Percentiles rank a stretch among this genome's conserved stretches.
Conservation (phyloP, 2,888 invertebrate genomes). For the Cheilosia pagana region DNA sequence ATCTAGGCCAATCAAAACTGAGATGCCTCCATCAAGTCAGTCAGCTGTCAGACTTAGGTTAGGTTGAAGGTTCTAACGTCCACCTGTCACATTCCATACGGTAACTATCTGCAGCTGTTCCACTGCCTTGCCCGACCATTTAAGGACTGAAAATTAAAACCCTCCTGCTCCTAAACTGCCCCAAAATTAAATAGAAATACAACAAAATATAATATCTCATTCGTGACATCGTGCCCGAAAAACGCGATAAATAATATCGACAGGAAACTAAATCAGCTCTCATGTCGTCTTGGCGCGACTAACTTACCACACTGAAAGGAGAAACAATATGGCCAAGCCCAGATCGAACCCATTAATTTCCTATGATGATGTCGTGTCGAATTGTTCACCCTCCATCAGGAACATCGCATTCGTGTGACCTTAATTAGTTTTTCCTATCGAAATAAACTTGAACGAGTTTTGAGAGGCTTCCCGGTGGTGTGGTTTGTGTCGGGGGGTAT, state of each 20-base stretch:
- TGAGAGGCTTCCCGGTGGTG: neutral
- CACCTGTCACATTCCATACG: too few relatives aligned
- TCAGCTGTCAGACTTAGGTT: too few relatives aligned
- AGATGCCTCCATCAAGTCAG: too few relatives aligned
- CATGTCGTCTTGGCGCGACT: slow-evolving; percentile 24
- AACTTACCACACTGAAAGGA: slow-evolving; percentile 18
- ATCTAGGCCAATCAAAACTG: too few relatives aligned
- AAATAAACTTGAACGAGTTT: slow-evolving; percentile 40
- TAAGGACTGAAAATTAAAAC: neutral
- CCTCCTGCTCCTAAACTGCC: neutral
- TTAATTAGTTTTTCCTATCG: slow-evolving; percentile 64
- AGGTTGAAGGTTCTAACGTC: too few relatives aligned
- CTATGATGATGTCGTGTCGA: slow-evolving; percentile 68
- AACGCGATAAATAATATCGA: slow-evolving; percentile 64
- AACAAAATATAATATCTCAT: slow-evolving; percentile 3
- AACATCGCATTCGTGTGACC: slow-evolving; percentile 73
- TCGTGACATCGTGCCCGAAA: neutral
- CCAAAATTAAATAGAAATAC: neutral
- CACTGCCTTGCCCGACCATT: neutral
- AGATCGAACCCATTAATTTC: slow-evolving; percentile 67
- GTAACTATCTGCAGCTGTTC: neutral
- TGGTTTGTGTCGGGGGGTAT: slow-evolving; percentile 10
- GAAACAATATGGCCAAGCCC: slow-evolving; percentile 59
- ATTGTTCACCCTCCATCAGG: slow-evolving; percentile 64
- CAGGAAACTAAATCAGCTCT: slow-evolving; percentile 70